Base-by-base conservation (phyloP, 1,140 invertebrate genomes). In the Leptinotarsa undecemlineata region DNA sequence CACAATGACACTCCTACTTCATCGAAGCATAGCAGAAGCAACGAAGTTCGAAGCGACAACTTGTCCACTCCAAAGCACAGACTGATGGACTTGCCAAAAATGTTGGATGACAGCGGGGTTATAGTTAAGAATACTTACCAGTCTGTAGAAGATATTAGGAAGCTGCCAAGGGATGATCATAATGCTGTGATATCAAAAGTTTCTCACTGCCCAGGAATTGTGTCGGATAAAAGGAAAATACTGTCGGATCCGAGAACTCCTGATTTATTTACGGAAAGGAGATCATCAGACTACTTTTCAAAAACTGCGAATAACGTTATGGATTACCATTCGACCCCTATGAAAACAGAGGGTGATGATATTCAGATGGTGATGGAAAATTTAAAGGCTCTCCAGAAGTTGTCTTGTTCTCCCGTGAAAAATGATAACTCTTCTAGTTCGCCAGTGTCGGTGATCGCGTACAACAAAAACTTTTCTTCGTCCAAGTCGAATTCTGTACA, bases 361-460 rank as follows among this genome's bases (percentile, higher is more conserved):
- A 82, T 85, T 11, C 79, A 80, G 48, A 82, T 82, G 76, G 80
- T 83, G 0, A 82, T 85, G 81, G 84, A 85, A 71, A 79, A 82
- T 74, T 75, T 85, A 20, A 83, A 82, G 71, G 80, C 78, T 57
- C 71, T 85, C 14, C 82, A 85, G 33, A 81, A 84, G 69, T 72
- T 84, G 75, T 80, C 84, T 3, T 81, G 68, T 57, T 81, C 68
- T 72, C 83, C 63, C 20, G 71, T 48, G 70, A 81, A 79, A 76
- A 77, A 23, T 72, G 64, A 70, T 74, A 74, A 26, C 70, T 67
- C 20, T 66, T 70, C 48, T 64, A 81, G 77, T 76, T 81, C 82
- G 3, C 79, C 82, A 2, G 83, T 83, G 21, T 83, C 83, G 21
- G 84, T 85, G 3, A 85, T 85, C 61, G 80, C 84, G 8, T 83